phyloP scores from a whole-genome alignment of 1,140 invertebrate species.

The Drosophila trapezifrons region DNA sequence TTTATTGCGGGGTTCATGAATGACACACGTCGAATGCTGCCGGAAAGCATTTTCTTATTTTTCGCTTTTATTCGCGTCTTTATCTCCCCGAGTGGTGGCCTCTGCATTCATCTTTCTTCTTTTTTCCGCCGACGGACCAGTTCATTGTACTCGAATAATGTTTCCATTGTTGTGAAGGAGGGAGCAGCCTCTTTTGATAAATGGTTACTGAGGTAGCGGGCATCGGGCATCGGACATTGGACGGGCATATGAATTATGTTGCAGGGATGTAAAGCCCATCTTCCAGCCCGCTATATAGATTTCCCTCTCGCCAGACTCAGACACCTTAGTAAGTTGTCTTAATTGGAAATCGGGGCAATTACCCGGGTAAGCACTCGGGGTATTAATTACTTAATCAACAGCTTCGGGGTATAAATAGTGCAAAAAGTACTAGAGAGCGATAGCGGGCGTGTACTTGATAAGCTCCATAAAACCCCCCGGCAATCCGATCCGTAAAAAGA shows the following conservation, averaged over 20 bases:
- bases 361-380: conserved; percentile 32
- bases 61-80: conserved; percentile 38
- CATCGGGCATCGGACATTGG: conserved; percentile 16
- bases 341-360: conserved; percentile 51
- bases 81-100: conserved; percentile 33
- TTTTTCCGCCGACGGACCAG: conserved; percentile 10
- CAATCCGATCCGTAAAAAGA: conserved; percentile 16
- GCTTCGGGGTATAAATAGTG: conserved; percentile 34
- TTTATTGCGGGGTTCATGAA: conserved; percentile 35
- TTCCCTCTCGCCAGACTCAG: neutral
- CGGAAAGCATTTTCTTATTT: conserved; percentile 61
- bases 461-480: conserved; percentile 1
- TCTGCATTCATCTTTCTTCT: conserved; percentile 5
- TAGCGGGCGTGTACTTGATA: conserved; percentile 34
- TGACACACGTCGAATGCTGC: conserved; percentile 63
- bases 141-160: conserved; percentile 49
- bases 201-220: conserved; percentile 43
- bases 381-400: conserved; percentile 59
- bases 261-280: conserved; percentile 11
- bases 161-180: conserved; percentile 42
- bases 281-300: neutral
- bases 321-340: conserved; percentile 15
- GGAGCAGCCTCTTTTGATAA: conserved; percentile 32
- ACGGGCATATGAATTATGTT: conserved; percentile 39
- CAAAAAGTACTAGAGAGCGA: conserved; percentile 4